phyloP scores from a whole-genome alignment of 2,797 vertebrate species.

The Leptodactylus fallax region DNA sequence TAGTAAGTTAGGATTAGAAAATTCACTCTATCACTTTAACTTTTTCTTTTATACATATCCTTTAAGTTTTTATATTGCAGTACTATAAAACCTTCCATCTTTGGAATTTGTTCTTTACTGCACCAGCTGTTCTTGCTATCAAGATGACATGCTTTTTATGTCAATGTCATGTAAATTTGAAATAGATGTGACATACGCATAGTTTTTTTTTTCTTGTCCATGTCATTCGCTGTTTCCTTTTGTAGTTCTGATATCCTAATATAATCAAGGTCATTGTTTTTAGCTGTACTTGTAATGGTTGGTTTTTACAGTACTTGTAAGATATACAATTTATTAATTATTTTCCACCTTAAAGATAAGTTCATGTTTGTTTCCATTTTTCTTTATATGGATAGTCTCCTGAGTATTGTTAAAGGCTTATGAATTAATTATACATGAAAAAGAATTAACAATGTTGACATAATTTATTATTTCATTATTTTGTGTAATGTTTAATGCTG shows the following conservation, averaged over 20 bases:
- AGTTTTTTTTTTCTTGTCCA: conserved; percentile 3
- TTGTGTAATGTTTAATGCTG: conserved; percentile 10
- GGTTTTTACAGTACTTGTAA: neutral
- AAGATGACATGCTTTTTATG: conserved; percentile 13
- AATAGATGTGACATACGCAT: conserved; percentile 23
- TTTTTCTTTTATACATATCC: neutral
- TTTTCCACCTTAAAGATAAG: neutral
- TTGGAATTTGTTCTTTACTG: conserved; percentile 13
- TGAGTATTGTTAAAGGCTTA: neutral
- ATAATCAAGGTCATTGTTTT: conserved; percentile 32
- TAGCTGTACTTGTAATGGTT: neutral
- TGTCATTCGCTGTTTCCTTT: conserved; percentile 44
- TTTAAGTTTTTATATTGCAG: neutral
- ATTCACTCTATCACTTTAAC: neutral
- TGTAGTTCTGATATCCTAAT: conserved; percentile 14
- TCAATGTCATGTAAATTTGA: conserved; percentile 42
- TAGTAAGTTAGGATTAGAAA: neutral
- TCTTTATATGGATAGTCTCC: neutral
- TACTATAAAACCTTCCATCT: neutral
- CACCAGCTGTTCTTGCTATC: conserved; percentile 15
- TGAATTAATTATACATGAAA: conserved; percentile 37
- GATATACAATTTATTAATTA: neutral
- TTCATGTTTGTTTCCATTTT: conserved; percentile 19
- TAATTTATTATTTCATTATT: conserved; percentile 31
- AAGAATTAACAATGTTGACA: conserved; percentile 35